Evolutionary conservation across 2,888 invertebrate species (phyloP).

Genomic region (Germaria angustata): DNA sequence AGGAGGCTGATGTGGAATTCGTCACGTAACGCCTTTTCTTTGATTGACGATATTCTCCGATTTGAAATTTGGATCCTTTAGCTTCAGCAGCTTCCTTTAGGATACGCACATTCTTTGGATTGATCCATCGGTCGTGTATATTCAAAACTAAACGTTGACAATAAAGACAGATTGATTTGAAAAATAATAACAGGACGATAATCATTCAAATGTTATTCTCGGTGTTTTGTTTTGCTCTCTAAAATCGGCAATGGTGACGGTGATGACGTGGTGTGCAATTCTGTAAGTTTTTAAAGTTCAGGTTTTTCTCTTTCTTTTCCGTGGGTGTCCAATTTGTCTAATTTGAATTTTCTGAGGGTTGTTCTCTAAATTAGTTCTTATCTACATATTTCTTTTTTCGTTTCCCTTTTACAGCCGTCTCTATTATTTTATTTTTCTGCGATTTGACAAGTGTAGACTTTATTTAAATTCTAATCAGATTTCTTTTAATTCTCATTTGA

Average conservation of each 20-base stretch:
- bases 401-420: not conserved
- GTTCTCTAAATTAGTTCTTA: not conserved
- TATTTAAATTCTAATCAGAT: conserved; percentile 33
- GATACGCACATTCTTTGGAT: conserved; percentile 77
- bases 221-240: conserved; percentile 45
- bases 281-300: not conserved
- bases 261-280: not conserved
- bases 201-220: conserved; percentile 75
- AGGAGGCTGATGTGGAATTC: conserved; percentile 54
- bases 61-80: conserved; percentile 55
- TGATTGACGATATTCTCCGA: conserved; percentile 54
- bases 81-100: conserved; percentile 77
- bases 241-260: conserved; percentile 34
- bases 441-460: conserved; percentile 14
- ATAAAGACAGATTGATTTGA: conserved; percentile 79
- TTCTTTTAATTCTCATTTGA: not conserved
- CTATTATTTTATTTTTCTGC: conserved; percentile 1
- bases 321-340: conserved; percentile 36
- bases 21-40: conserved; percentile 70
- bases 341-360: conserved; percentile 39
- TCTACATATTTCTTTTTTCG: too few relatives aligned
- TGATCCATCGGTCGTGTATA: conserved; percentile 79
- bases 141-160: conserved; percentile 78
- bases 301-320: conserved; percentile 19
- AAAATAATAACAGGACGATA: conserved; percentile 79